Conservation (phyloP, 2,888 invertebrate species). For the Microplitis deprimator region DNA sequence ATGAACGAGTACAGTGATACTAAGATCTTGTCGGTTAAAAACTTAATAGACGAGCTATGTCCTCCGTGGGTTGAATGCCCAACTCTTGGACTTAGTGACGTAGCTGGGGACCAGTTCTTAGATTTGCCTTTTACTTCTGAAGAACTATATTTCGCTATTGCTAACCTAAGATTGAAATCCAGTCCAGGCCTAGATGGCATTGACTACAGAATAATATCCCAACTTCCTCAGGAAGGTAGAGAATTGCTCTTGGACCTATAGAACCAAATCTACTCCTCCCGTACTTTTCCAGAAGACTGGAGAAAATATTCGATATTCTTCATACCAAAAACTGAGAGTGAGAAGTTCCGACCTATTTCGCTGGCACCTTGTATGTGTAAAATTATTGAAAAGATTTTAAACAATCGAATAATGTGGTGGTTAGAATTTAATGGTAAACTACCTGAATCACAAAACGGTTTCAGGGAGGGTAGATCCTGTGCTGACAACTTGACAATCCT, state of each 20-base stretch:
- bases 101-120: not conserved
- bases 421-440: conserved; percentile 19
- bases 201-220: not conserved
- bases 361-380: conserved; percentile 25
- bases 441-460: conserved; percentile 22
- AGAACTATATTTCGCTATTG: not conserved
- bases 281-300: conserved; percentile 20
- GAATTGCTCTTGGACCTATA: not conserved
- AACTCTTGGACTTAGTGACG: not conserved
- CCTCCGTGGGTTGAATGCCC: not conserved
- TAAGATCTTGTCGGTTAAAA: not conserved
- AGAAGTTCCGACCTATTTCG: conserved; percentile 31
- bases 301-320: conserved; percentile 23
- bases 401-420: conserved; percentile 21
- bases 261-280: conserved; percentile 12
- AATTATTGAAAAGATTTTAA: conserved; percentile 17
- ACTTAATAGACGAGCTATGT: not conserved
- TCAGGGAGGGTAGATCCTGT: conserved; percentile 20
- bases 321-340: conserved; percentile 5
- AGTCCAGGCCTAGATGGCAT: not conserved
- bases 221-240: not conserved
- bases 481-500: conserved; percentile 29
- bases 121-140: not conserved
- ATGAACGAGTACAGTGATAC: not conserved
- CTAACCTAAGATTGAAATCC: not conserved